A percentile compares a stretch with the other conserved stretches of the same genome.
phyloP scores from a whole-genome alignment of 2,888 invertebrate species.

The Julus scanicus region DNA sequence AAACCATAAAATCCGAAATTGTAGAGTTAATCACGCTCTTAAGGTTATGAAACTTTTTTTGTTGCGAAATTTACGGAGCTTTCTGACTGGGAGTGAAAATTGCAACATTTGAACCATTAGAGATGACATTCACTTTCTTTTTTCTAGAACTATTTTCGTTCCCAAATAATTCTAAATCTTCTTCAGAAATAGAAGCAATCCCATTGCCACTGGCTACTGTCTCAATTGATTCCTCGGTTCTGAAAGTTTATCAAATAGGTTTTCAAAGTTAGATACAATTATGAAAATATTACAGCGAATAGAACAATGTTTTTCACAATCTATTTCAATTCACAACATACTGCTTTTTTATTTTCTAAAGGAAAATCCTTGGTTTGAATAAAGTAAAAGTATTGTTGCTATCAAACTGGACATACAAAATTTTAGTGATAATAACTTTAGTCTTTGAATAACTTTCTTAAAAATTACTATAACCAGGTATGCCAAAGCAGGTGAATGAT shows the following conservation, averaged over 20 bases:
- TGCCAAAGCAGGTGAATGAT: no score
- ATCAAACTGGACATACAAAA: no score
- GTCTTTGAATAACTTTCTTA: no score
- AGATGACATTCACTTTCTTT: conserved; percentile 16
- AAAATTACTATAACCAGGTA: no score
- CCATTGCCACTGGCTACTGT: neutral
- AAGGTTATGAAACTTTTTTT: neutral
- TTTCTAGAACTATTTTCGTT: neutral
- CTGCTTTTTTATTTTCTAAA: no score
- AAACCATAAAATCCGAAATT: no score
- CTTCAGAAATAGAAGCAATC: conserved; percentile 48
- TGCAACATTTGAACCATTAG: conserved; percentile 48
- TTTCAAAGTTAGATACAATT: neutral
- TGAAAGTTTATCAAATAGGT: neutral
- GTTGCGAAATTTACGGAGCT: neutral
- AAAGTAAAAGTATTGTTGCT: neutral
- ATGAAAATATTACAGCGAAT: neutral
- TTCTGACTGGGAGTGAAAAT: neutral
- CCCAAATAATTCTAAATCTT: conserved; percentile 28
- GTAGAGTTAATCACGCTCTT: no score
- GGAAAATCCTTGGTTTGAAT: neutral
- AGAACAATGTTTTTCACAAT: no score
- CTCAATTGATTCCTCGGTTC: neutral
- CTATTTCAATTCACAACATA: no score
- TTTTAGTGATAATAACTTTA: no score